Conservation (phyloP, 2,797 vertebrate genomes). For the Halcyon chelicuti region DNA sequence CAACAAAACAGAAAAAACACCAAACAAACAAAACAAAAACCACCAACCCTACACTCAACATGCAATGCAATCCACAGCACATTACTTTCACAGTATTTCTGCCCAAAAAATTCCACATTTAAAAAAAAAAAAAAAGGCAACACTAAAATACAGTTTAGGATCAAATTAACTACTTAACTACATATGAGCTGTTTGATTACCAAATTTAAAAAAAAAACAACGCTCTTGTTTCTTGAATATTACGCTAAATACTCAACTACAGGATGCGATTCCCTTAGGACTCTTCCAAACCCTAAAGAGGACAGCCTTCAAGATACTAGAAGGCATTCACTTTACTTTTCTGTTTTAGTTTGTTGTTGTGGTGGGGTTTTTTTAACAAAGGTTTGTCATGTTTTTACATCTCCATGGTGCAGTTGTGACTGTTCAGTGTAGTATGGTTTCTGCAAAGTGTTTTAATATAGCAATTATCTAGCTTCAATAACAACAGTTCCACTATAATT, state of each 20-base stretch:
- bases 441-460: conserved; percentile 16
- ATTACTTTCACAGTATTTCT: neutral
- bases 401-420: neutral
- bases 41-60: neutral
- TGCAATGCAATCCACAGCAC: neutral
- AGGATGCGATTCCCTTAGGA: neutral
- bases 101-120: neutral
- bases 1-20: neutral
- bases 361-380: neutral
- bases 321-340: neutral
- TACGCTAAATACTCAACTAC: neutral
- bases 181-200: accelerated
- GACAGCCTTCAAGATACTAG: neutral
- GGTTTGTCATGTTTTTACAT: neutral
- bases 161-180: neutral
- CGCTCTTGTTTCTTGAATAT: neutral
- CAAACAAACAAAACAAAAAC: too few relatives aligned
- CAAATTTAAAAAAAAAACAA: neutral
- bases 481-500: neutral
- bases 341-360: neutral
- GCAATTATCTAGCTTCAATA: conserved; percentile 14
- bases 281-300: neutral
- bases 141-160: neutral
- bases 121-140: neutral
- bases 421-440: neutral